Evolutionary conservation across 2,797 vertebrate genomes (phyloP).

Genomic region (Menidia menidia): DNA sequence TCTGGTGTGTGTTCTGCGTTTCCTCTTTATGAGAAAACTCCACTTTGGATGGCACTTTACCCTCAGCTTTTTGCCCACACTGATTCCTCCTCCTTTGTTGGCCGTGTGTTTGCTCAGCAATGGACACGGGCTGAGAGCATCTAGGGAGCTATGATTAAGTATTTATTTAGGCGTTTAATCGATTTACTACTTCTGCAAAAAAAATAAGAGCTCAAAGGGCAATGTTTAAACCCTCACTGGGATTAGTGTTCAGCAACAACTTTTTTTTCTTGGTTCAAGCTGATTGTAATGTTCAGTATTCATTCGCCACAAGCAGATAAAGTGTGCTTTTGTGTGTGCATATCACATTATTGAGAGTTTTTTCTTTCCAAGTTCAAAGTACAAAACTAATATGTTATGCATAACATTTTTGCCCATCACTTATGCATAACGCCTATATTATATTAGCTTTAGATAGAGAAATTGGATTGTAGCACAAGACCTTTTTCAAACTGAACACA

Average conservation of each 20-base stretch:
- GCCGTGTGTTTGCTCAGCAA: conserved; percentile 51
- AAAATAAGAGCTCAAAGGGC: conserved; percentile 43
- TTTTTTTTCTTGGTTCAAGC: conserved; percentile 37
- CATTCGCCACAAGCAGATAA: conserved; percentile 23
- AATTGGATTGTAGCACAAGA: conserved; percentile 24
- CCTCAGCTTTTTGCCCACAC: conserved; percentile 17
- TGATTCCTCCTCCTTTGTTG: conserved; percentile 40
- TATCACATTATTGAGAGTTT: not conserved
- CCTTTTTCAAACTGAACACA: not conserved
- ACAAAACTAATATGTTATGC: too few species aligned
- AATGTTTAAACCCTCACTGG: conserved; percentile 59
- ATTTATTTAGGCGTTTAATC: conserved; percentile 90
- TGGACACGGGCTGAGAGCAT: conserved; percentile 56
- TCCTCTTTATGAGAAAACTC: conserved; percentile 33
- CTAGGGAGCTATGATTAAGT: conserved; percentile 87
- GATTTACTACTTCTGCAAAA: conserved; percentile 84
- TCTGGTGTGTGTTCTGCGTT: conserved; percentile 14
- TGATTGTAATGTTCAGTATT: conserved; percentile 26
- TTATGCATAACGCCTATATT: not conserved
- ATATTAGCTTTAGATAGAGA: not conserved
- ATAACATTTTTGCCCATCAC: not conserved
- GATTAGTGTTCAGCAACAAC: conserved; percentile 62
- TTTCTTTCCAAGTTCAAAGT: conserved; percentile 1
- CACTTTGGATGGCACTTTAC: conserved; percentile 30
- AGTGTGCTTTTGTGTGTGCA: conserved; percentile 3